phyloP scores from a whole-genome alignment of 2,113 vertebrate species.

The Burhinus bistriatus region DNA sequence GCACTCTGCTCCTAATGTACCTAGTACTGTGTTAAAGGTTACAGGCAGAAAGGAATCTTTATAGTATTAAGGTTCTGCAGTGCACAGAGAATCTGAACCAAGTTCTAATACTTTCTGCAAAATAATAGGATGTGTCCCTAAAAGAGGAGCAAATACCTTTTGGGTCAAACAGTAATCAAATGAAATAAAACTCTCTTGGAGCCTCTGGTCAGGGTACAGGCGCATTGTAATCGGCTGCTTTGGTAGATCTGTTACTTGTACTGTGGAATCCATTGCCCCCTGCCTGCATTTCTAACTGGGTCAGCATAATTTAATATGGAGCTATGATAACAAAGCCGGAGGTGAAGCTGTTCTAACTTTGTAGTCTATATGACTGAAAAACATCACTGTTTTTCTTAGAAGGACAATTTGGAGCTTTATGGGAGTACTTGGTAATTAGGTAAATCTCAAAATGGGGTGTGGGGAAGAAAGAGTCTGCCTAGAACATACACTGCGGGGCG shows the following conservation, averaged over 20 bases:
- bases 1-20: neutral
- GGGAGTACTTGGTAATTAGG: neutral
- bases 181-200: neutral
- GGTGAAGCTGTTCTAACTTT: neutral
- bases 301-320: conserved; percentile 15
- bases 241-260: neutral
- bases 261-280: neutral
- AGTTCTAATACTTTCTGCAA: neutral
- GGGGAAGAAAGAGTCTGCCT: neutral
- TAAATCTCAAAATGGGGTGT: neutral
- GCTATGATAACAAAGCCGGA: neutral
- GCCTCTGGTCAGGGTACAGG: neutral
- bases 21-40: neutral
- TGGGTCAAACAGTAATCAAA: neutral
- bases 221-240: neutral
- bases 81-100: neutral
- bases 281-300: neutral
- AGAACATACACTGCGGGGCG: neutral
- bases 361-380: neutral
- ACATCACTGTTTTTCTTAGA: neutral
- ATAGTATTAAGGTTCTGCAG: neutral
- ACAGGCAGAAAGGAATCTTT: neutral
- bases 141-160: neutral
- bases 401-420: neutral
- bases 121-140: neutral